Evolutionary conservation across 2,888 invertebrate genomes (phyloP), one percentile per base, ranked within the genome.

Genomic region (Thecocarcelia acutangulata): DNA sequence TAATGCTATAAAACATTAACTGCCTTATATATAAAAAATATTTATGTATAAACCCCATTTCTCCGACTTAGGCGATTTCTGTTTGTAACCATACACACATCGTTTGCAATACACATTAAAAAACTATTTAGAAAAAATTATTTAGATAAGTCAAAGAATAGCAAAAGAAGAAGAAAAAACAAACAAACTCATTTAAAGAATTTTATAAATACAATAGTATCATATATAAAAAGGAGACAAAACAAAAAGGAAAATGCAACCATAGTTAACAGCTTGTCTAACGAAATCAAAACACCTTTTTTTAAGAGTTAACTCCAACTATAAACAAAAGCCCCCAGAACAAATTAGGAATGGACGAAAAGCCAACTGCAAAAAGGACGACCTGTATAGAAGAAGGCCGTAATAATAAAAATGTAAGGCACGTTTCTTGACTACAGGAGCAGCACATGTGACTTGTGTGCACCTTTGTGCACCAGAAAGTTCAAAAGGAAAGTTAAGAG

Each of bases 341-440:
- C 82, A 78, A 78, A 78, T 82, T 82, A 82, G 68, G 69, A 50
- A 15, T 68, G 70, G 72, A 44, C 58, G 46, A 56, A 81, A 50
- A 21, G 46, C 28, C n/a, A 17, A 68, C 11, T n/a, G 28, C 33
- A 40, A 50, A 69, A 64, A 61, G 59, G 52, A 46, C 68, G 15
- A 3, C 66, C 21, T 54, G 8, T 48, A 21, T 19, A 58, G 52
- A 54, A 42, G 50, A 68, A 50, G 48, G 48, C 48, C 37, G 21
- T 52, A 88, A 89, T 52, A 88, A 89, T 88, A 88, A 89, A 88
- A 88, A 88, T 88, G 89, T 88, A 86, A 87, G 86, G 88, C 89
- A 88, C 88, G 88, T 88, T 80, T 59, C 61, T 61, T 59, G n/a
- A 68, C 66, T 75, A 59, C 63, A 68, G 44, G 28, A 75, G 79